These are phyloP conservation scores for Gadopsis marmoratus DNA, from an alignment of 2,797 vertebrate genomes.

Conservation along the genomic window DNA sequence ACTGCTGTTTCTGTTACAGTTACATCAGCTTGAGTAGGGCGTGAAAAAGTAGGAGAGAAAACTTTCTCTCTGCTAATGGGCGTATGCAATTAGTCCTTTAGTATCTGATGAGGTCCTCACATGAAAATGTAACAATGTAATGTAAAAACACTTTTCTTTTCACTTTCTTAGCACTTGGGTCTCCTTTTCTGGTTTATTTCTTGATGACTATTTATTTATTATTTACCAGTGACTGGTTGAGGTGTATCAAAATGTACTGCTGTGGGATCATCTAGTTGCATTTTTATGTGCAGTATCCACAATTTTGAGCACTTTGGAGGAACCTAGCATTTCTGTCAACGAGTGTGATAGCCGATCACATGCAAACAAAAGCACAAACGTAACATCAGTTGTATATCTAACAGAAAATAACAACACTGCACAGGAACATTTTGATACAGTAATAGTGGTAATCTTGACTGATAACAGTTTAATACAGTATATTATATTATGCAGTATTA, in stretches of 20 bases:
- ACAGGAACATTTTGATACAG: neutral
- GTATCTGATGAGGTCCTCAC: constrained; percentile 23
- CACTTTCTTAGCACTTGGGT: neutral
- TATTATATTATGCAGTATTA: neutral
- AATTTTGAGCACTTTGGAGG: neutral
- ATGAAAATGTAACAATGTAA: constrained; percentile 7
- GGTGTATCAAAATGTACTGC: neutral
- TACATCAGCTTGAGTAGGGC: constrained; percentile 28
- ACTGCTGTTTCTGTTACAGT: constrained; percentile 31
- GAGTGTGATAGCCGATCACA: neutral
- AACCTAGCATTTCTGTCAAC: neutral
- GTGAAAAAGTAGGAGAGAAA: constrained; percentile 18
- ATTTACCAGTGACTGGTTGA: neutral
- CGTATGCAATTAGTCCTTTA: constrained; percentile 8
- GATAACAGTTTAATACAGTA: neutral
- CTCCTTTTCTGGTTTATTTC: neutral
- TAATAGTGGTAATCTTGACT: neutral
- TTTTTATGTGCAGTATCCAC: neutral
- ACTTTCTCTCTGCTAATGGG: neutral
- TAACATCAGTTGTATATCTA: neutral
- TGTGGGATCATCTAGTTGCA: neutral
- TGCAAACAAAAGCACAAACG: neutral
- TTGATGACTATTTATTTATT: neutral
- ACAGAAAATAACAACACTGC: neutral
- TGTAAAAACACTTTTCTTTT: neutral